phyloP scores from a whole-genome alignment of 1,140 invertebrate species.

The Plutomurus gul region DNA sequence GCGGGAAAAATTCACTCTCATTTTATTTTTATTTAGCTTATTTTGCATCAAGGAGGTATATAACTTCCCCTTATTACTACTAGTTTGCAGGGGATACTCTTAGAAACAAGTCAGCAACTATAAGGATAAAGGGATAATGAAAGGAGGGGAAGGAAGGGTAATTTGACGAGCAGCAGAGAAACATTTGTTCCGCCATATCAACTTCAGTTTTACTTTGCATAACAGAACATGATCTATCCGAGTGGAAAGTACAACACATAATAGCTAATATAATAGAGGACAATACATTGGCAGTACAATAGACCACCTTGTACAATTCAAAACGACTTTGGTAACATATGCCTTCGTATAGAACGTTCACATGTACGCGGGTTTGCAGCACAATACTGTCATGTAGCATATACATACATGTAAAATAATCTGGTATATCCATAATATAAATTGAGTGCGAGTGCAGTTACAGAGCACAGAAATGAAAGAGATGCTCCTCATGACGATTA shows the following conservation, averaged over 20 bases:
- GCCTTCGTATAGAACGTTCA: too few species aligned
- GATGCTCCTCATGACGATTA: too few species aligned
- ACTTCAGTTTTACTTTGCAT: neutral
- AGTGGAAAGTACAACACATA: neutral
- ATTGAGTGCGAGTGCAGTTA: too few species aligned
- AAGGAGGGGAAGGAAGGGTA: neutral
- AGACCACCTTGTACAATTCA: too few species aligned
- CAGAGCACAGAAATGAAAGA: too few species aligned
- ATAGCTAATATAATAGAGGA: neutral
- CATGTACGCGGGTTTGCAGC: too few species aligned
- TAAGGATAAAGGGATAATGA: slow-evolving; percentile 14
- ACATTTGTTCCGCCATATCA: slow-evolving; percentile 24
- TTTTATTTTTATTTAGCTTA: neutral
- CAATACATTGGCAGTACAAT: neutral
- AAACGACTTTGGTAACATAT: too few species aligned
- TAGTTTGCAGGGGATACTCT: neutral
- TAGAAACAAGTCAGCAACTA: neutral
- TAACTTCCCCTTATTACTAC: neutral
- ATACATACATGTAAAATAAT: too few species aligned
- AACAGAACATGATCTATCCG: neutral
- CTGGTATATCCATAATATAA: too few species aligned
- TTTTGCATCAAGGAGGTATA: neutral
- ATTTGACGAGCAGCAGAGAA: neutral
- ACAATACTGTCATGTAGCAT: too few species aligned
- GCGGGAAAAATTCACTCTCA: neutral